A percentile compares a stretch with the other conserved stretches of the same genome.
Conservation (phyloP, 2,888 invertebrate species). For the Syrista parreyssii region DNA sequence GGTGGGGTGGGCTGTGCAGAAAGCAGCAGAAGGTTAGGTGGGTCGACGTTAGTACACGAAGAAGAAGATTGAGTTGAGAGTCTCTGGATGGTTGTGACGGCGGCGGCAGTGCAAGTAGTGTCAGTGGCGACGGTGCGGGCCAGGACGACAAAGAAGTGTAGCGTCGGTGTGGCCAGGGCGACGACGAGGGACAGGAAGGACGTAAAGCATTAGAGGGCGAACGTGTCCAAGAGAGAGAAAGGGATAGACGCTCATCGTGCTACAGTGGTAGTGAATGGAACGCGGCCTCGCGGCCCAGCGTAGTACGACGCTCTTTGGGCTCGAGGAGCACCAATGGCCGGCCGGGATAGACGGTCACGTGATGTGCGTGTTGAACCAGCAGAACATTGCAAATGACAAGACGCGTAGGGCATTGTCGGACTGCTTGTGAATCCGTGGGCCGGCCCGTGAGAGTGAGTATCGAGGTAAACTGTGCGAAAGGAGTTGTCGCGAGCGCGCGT, state of each 20-base stretch:
- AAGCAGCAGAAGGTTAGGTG: background rate
- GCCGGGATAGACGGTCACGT: conserved; percentile 50
- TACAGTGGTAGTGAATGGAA: conserved; percentile 62
- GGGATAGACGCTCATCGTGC: conserved; percentile 47
- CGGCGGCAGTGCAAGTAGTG: background rate
- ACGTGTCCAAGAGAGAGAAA: conserved; percentile 29
- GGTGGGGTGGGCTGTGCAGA: background rate
- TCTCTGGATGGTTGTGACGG: background rate
- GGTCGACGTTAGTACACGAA: background rate
- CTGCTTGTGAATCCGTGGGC: conserved; percentile 17
- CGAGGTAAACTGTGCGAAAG: background rate
- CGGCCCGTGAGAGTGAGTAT: background rate
- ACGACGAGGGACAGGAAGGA: background rate
- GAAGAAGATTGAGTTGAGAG: background rate
- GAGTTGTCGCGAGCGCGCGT: conserved; percentile 11
- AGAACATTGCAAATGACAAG: conserved; percentile 62
- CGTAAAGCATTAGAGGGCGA: background rate
- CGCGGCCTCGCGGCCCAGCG: conserved; percentile 55
- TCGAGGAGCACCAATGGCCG: conserved; percentile 45
- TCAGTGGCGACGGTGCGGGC: background rate
- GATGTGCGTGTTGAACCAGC: conserved; percentile 55
- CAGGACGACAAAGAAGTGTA: background rate
- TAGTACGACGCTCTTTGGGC: conserved; percentile 50
- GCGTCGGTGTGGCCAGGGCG: conserved; percentile 2
- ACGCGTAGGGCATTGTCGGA: conserved; percentile 55